Evolutionary conservation across 2,797 vertebrate genomes (phyloP), one percentile per base, ranked within the genome.

Genomic region (Hoplostethus mediterraneus): DNA sequence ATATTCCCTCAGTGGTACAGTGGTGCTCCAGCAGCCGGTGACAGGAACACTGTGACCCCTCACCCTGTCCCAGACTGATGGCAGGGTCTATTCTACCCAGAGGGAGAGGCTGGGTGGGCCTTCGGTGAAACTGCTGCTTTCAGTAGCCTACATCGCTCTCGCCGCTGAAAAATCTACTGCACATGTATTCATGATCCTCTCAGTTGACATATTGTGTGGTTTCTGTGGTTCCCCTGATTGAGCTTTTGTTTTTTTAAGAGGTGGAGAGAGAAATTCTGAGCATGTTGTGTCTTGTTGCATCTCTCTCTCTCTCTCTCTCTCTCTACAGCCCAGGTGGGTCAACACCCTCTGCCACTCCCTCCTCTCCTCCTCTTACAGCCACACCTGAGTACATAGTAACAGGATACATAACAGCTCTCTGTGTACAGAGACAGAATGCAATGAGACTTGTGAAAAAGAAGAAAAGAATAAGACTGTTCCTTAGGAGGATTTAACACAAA

Each of bases 331-430:
- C 42, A 28, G 25, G 44, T 79, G 78, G 80, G 54, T 80, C 71
- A 78, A 56, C 40, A n/a, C 47, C 44, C 79, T 62, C 38, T 33
- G 30, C 54, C 83, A 52, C 30, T 57, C 73, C 55, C 12, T 38
- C 55, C 2, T 33, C n/a, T 12, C n/a, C 31, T 48, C 5, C 52
- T n/a, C 36, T 59, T 4, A 45, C 8, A 63, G 73, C 59, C 74
- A 76, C 83, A 71, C 81, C 77, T 58, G 21, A n/a, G 12, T 16
- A 68, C 56, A 51, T 48, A 53, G 71, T 0, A 57, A 71, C 71
- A 59, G 16, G 68, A 71, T 0, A 67, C 12, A 44, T 0, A 61
- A 63, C 16, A 33, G 14, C 6, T 31, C 4, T 17, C 31, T 45
- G 52, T 55, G 63, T 30, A 36, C 47, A 13, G 25, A 31, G 10